Evolutionary conservation across 2,113 vertebrate genomes (phyloP).

Genomic region (Ellobius talpinus): DNA sequence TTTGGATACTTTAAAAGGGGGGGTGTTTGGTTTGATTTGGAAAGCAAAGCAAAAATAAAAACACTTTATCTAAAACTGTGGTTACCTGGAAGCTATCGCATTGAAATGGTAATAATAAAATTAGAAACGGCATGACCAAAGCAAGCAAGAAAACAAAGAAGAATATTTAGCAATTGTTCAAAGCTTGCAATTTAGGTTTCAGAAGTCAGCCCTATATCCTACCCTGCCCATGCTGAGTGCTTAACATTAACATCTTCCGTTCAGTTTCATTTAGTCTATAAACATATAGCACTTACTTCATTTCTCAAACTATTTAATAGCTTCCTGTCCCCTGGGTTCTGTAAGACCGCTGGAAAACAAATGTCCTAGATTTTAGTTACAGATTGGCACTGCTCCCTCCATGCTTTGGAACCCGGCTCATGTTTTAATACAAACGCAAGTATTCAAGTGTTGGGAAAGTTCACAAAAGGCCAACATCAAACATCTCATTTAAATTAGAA

Average conservation of each 20-base stretch:
- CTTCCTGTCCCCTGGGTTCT: constrained; percentile 51
- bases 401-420: constrained; percentile 13
- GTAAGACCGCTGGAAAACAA: constrained; percentile 31
- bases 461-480: background rate
- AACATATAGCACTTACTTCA: constrained; percentile 62
- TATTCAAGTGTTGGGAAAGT: background rate
- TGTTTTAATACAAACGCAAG: background rate
- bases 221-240: background rate
- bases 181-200: background rate
- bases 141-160: background rate
- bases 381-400: constrained; percentile 8
- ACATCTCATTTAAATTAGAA: background rate
- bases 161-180: background rate
- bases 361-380: constrained; percentile 72
- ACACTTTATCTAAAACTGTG: background rate
- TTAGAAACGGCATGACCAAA: background rate
- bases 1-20: background rate
- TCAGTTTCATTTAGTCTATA: constrained; percentile 61
- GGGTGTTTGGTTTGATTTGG: background rate
- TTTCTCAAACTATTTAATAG: constrained; percentile 72
- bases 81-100: background rate
- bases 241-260: constrained; percentile 42
- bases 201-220: background rate
- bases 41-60: constrained; percentile 25
- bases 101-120: background rate